These are phyloP conservation scores for Drosophila nr. perissopoda DNA, from an alignment of 2,888 invertebrate genomes.

Conservation along the genomic window DNA sequence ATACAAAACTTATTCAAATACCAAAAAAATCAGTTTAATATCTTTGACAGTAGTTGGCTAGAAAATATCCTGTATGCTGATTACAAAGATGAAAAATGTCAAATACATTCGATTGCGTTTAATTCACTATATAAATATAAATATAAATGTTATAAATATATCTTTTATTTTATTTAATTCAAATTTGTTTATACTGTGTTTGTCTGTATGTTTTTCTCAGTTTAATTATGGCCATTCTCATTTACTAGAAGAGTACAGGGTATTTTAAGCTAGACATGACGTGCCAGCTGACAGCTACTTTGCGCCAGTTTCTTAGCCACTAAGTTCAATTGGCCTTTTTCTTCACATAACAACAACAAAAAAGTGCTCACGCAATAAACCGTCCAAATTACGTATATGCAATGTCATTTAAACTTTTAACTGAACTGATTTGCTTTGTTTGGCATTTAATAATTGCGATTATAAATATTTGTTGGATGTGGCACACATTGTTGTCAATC, in stretches of 20 bases:
- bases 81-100: not conserved
- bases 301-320: constrained; percentile 30
- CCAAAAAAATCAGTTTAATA: constrained; percentile 8
- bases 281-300: constrained; percentile 53
- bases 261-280: constrained; percentile 26
- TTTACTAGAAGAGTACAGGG: constrained; percentile 4
- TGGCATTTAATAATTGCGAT: constrained; percentile 13
- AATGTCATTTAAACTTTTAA: constrained; percentile 17
- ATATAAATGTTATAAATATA: not conserved
- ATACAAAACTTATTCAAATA: constrained; percentile 43
- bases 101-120: not conserved
- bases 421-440: constrained; percentile 1
- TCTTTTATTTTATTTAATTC: no score
- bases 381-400: constrained; percentile 52
- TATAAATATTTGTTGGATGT: not conserved
- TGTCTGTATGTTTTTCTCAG: not conserved
- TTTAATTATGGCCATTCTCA: not conserved
- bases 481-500: constrained; percentile 1
- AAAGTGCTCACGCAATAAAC: constrained; percentile 38
- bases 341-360: not conserved
- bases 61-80: not conserved
- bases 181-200: not conserved
- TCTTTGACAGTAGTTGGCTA: not conserved
- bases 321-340: constrained; percentile 39
- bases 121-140: not conserved